Evolutionary conservation across 30 jellyfish, hydroid and myxozoan genomes (phyloP).

Genomic region (Sanderia malayensis): DNA sequence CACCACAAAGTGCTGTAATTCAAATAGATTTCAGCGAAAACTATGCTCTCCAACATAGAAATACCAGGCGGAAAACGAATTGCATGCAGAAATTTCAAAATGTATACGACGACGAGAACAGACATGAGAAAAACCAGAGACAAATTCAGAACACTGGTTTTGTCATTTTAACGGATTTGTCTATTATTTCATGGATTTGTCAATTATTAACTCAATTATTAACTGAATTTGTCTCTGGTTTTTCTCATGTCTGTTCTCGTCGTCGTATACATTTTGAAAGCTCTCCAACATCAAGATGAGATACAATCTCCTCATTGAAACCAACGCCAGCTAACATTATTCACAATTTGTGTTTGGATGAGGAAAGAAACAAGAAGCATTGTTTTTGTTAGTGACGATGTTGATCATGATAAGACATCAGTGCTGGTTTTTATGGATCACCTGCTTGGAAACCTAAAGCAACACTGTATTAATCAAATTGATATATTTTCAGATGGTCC

Average conservation of each 20-base stretch:
- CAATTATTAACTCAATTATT: too few species aligned
- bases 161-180: too few species aligned
- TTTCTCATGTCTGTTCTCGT: too few species aligned
- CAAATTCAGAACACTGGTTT: too few species aligned
- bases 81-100: too few species aligned
- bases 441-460: slow-evolving; percentile 1
- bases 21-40: slow-evolving; percentile 59
- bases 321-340: slow-evolving; percentile 6
- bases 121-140: too few species aligned
- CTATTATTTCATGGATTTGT: too few species aligned
- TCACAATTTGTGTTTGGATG: neutral
- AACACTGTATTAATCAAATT: neutral
- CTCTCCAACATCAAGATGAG: slow-evolving; percentile 55
- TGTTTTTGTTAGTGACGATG: neutral
- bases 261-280: too few species aligned
- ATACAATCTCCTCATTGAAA: slow-evolving; percentile 60
- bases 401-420: slow-evolving; percentile 8
- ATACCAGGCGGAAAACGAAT: too few species aligned
- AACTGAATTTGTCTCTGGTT: too few species aligned
- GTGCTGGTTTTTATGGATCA: slow-evolving; percentile 12
- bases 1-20: slow-evolving; percentile 46
- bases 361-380: neutral
- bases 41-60: slow-evolving; percentile 39
- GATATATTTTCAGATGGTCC: slow-evolving; percentile 24
- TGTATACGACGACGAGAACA: too few species aligned